phyloP scores from a whole-genome alignment of 1,140 invertebrate genomes.

The Drosophila mojavensis region DNA sequence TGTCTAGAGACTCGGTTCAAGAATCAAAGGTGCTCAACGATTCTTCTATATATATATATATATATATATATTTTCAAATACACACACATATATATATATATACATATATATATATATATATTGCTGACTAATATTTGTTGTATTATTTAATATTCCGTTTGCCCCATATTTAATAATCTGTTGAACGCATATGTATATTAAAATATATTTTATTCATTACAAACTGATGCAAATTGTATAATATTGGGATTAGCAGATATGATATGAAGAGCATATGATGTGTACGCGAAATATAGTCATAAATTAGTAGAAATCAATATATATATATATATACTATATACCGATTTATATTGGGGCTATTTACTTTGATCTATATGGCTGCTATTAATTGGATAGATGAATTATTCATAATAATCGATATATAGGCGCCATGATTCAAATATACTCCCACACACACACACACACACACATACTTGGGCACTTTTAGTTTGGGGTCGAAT shows the following conservation, averaged over 20 bases:
- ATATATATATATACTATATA: neutral
- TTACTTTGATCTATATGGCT: neutral
- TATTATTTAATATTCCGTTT: neutral
- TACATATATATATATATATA: neutral
- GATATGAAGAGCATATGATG: too few species aligned
- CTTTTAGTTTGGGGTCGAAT: constrained; percentile 9
- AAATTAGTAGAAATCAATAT: neutral
- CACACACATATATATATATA: neutral
- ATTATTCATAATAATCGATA: constrained; percentile 3
- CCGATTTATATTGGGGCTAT: neutral
- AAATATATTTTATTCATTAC: constrained; percentile 1
- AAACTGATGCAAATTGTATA: neutral
- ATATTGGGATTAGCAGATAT: too few species aligned
- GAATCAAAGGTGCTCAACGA: constrained; percentile 2
- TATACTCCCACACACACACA: neutral
- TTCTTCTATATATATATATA: neutral
- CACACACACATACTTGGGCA: neutral
- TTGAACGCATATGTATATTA: neutral
- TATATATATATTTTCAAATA: neutral
- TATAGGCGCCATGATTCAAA: constrained; percentile 7
- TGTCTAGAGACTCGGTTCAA: neutral
- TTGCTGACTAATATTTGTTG: neutral
- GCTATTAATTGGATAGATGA: neutral
- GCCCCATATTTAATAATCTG: neutral
- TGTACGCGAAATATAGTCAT: too few species aligned